Evolutionary conservation across 2,888 invertebrate genomes (phyloP).

Genomic region (Lasioglossum lativentre): DNA sequence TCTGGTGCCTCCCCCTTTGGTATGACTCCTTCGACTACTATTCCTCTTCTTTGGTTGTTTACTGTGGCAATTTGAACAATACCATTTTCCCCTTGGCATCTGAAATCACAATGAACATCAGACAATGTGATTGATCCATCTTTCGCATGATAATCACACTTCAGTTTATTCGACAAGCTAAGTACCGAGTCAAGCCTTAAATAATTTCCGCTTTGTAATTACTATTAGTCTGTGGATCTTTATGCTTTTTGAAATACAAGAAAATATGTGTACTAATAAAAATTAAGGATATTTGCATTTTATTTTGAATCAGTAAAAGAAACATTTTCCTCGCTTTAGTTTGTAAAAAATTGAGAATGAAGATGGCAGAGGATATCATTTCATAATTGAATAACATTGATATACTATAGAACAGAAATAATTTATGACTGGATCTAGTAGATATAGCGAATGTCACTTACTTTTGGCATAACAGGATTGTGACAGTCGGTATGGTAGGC

Average conservation of each 20-base stretch:
- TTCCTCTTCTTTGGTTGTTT: slow-evolving; percentile 90
- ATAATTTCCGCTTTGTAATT: not conserved
- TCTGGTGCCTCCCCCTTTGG: slow-evolving; percentile 88
- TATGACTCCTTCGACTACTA: slow-evolving; percentile 84
- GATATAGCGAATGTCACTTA: slow-evolving; percentile 74
- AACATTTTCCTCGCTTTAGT: not conserved
- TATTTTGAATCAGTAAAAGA: not conserved
- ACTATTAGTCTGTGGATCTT: too few species aligned
- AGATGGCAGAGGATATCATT: not conserved
- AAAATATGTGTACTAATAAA: too few species aligned
- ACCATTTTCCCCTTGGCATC: slow-evolving; percentile 95
- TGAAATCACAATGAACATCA: slow-evolving; percentile 74
- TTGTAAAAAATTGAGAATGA: not conserved
- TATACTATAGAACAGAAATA: not conserved
- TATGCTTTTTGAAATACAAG: too few species aligned
- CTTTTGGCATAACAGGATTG: slow-evolving; percentile 93
- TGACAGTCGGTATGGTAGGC: slow-evolving; percentile 97
- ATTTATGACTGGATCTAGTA: not conserved
- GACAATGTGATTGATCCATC: not conserved
- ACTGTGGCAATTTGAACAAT: slow-evolving; percentile 94
- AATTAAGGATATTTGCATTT: too few species aligned
- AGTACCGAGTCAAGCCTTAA: not conserved
- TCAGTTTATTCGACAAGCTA: not conserved
- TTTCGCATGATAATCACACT: not conserved
- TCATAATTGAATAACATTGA: not conserved